Conservation (phyloP, 2,113 vertebrate genomes). For the Diglossa brunneiventris region DNA sequence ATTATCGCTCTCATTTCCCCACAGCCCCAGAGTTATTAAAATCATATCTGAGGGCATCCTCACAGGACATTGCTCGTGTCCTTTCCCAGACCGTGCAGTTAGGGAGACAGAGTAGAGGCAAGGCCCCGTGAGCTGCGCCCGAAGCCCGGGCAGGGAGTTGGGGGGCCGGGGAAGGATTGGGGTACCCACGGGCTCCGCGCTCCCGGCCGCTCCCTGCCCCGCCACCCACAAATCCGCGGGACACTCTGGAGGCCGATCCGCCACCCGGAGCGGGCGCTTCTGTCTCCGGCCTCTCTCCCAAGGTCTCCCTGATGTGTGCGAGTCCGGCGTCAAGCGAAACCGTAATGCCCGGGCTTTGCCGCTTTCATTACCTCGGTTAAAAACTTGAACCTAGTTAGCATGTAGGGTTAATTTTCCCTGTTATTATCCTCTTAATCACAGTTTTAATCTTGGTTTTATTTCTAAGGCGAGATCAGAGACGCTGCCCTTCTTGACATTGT, state of each 20-base stretch:
- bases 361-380: background rate
- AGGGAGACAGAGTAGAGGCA: accelerated
- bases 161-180: accelerated
- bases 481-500: background rate
- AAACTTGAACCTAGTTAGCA: background rate
- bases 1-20: background rate
- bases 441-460: slow-evolving; percentile 28
- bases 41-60: background rate
- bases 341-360: background rate
- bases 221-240: background rate
- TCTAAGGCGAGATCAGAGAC: slow-evolving; percentile 2
- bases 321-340: background rate
- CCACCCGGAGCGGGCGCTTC: accelerated
- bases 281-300: background rate
- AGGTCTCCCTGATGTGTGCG: background rate
- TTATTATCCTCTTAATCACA: slow-evolving; percentile 3
- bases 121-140: background rate
- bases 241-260: background rate
- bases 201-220: no score
- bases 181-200: background rate
- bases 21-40: background rate
- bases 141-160: background rate
- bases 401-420: background rate
- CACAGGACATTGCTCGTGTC: background rate
- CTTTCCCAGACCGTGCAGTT: background rate